phyloP scores from a whole-genome alignment of 2,797 vertebrate genomes.

The Nasua narica region DNA sequence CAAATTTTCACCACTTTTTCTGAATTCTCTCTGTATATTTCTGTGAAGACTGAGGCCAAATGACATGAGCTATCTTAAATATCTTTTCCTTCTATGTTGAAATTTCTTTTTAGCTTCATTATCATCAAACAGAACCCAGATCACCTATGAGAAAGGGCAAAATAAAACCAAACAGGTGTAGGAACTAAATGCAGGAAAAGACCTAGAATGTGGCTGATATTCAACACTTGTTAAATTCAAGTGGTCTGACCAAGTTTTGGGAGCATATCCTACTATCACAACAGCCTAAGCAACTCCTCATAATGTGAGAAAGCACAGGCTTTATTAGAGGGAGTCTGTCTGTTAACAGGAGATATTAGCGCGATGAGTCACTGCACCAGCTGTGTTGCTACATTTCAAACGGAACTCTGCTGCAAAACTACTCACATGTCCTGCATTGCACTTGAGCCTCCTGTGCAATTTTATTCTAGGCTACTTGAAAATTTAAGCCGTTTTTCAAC shows the following conservation, averaged over 20 bases:
- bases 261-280: background rate
- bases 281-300: background rate
- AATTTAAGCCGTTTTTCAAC: conserved; percentile 43
- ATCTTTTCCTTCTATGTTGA: background rate
- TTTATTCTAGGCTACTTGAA: conserved; percentile 60
- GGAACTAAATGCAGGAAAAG: conserved; percentile 13
- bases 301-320: background rate
- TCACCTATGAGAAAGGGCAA: background rate
- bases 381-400: background rate
- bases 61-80: background rate
- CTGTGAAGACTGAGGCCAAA: background rate
- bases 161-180: conserved; percentile 26
- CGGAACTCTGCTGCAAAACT: background rate
- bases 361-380: conserved; percentile 12
- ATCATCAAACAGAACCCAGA: background rate
- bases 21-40: background rate
- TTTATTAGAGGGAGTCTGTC: background rate
- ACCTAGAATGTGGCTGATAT: background rate
- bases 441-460: background rate
- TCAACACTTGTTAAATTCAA: conserved; percentile 11
- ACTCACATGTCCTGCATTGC: conserved; percentile 36
- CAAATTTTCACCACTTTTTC: background rate
- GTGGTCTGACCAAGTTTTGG: background rate
- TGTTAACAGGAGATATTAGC: background rate
- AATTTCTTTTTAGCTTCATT: background rate